Conservation (phyloP, 2,888 invertebrate species). For the Heliconius sara region DNA sequence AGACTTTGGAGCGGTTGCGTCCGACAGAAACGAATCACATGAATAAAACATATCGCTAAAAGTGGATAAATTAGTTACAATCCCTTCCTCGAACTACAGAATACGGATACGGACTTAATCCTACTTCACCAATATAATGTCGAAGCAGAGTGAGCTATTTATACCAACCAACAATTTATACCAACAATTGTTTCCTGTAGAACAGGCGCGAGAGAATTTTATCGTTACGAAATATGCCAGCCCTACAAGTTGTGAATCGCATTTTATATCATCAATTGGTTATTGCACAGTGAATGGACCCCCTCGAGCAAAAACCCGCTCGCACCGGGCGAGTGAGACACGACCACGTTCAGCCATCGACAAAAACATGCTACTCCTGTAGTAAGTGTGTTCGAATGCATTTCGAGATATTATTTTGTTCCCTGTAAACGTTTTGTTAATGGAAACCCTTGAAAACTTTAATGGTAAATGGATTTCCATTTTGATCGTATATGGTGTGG, state of each 20-base stretch:
- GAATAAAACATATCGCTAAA: constrained; percentile 69
- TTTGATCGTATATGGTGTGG: neutral
- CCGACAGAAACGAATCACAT: constrained; percentile 44
- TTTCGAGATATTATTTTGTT: neutral
- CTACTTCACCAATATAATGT: neutral
- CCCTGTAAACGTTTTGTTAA: neutral
- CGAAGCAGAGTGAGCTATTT: neutral
- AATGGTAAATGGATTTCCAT: neutral
- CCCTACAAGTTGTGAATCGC: constrained; percentile 59
- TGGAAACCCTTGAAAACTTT: constrained; percentile 1
- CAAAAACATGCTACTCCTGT: constrained; percentile 48
- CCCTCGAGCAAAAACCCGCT: constrained; percentile 57
- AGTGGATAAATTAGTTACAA: constrained; percentile 70
- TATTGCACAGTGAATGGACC: constrained; percentile 73
- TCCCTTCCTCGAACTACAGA: constrained; percentile 62
- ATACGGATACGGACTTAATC: constrained; percentile 17
- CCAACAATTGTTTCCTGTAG: neutral
- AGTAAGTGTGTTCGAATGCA: constrained; percentile 30
- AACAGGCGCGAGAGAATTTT: neutral
- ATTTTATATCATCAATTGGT: constrained; percentile 70
- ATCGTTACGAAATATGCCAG: constrained; percentile 43
- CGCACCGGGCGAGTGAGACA: constrained; percentile 21
- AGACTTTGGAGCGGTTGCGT: constrained; percentile 17
- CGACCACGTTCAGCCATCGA: constrained; percentile 27
- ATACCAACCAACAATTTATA: neutral